These are phyloP conservation scores for Macaca nemestrina DNA, from an alignment of 2,113 vertebrate species.

Conservation along the genomic window DNA sequence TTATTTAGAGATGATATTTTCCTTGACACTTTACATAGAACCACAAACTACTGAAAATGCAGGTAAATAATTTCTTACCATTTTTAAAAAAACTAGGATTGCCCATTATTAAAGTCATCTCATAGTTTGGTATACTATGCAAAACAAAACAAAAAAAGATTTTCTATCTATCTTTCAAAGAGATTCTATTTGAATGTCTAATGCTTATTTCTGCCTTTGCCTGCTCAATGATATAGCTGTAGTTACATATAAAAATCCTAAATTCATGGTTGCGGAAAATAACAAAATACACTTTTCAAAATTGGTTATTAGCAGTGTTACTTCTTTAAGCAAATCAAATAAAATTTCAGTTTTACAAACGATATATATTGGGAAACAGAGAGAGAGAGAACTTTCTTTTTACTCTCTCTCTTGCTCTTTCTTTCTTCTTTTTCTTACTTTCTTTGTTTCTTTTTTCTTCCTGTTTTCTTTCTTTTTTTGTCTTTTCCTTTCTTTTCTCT, in stretches of 20 bases:
- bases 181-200: not conserved
- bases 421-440: too few species aligned
- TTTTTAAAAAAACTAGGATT: not conserved
- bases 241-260: not conserved
- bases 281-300: not conserved
- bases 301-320: not conserved
- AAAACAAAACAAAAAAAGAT: not conserved
- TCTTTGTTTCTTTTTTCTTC: too few species aligned
- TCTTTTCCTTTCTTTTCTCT: not conserved
- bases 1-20: constrained; percentile 9
- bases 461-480: too few species aligned
- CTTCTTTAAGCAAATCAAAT: not conserved
- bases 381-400: not conserved
- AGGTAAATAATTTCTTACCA: not conserved
- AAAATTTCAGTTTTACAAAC: not conserved
- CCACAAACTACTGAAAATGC: not conserved
- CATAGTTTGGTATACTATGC: not conserved
- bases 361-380: not conserved
- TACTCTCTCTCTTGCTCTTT: too few species aligned
- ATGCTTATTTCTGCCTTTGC: not conserved
- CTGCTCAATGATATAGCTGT: not conserved
- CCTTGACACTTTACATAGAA: not conserved
- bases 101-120: not conserved
- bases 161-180: not conserved
- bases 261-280: not conserved